phyloP scores from a whole-genome alignment of 2,888 invertebrate species.

The Congeria kusceri region DNA sequence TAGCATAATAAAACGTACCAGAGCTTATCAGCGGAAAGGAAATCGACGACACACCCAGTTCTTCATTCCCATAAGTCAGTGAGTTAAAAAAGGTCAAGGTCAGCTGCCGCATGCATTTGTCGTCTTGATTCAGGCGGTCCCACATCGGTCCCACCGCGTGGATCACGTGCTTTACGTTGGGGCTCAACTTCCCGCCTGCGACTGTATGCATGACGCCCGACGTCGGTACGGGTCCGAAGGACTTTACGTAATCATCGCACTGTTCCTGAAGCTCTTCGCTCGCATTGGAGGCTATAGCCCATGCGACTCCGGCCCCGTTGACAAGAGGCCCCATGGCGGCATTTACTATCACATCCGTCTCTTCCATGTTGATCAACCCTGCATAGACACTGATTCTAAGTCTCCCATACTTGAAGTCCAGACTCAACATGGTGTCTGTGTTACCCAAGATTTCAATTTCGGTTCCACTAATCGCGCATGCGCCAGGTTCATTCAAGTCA shows the following conservation, averaged over 20 bases:
- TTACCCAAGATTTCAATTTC: slow-evolving; percentile 26
- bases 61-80: slow-evolving; percentile 59
- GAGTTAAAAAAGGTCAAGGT: slow-evolving; percentile 64
- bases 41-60: slow-evolving; percentile 55
- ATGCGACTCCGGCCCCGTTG: slow-evolving; percentile 67
- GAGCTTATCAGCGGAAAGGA: slow-evolving; percentile 69
- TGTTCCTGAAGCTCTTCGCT: slow-evolving; percentile 59
- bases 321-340: slow-evolving; percentile 64
- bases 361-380: slow-evolving; percentile 64
- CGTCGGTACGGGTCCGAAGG: slow-evolving; percentile 52
- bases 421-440: slow-evolving; percentile 33
- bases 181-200: slow-evolving; percentile 66
- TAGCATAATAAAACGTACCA: slow-evolving; percentile 59
- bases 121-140: slow-evolving; percentile 25
- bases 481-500: neutral
- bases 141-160: slow-evolving; percentile 76
- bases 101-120: slow-evolving; percentile 55
- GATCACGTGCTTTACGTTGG: slow-evolving; percentile 62
- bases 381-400: slow-evolving; percentile 58
- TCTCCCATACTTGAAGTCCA: slow-evolving; percentile 52
- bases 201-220: slow-evolving; percentile 71
- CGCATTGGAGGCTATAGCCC: slow-evolving; percentile 66
- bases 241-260: slow-evolving; percentile 61
- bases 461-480: neutral
- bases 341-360: slow-evolving; percentile 69